phyloP scores from a whole-genome alignment of 2,888 invertebrate genomes.

The Chorisops tibialis region DNA sequence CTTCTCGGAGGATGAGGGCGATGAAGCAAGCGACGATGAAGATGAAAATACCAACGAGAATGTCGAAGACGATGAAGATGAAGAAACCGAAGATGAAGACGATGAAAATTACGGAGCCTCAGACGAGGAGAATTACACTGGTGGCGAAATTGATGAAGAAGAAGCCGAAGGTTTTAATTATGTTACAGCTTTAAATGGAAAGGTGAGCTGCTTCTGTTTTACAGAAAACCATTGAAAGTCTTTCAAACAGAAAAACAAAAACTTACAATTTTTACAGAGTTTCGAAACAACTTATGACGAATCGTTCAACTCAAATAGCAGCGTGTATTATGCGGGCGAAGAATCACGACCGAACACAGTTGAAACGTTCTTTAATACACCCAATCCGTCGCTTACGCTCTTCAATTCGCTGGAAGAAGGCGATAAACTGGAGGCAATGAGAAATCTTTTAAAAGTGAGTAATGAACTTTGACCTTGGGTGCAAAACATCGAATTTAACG shows the following conservation, averaged over 20 bases:
- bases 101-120: conserved; percentile 39
- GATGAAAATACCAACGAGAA: conserved; percentile 51
- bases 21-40: conserved; percentile 55
- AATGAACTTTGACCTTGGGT: not conserved
- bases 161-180: conserved; percentile 38
- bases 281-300: conserved; percentile 16
- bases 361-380: conserved; percentile 45
- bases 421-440: conserved; percentile 45
- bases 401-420: conserved; percentile 44
- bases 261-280: not conserved
- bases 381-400: conserved; percentile 44
- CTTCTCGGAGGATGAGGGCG: conserved; percentile 61
- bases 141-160: conserved; percentile 27
- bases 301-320: conserved; percentile 29
- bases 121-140: conserved; percentile 36
- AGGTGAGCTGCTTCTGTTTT: too few relatives aligned
- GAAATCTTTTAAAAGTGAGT: conserved; percentile 43
- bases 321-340: conserved; percentile 33
- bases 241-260: too few relatives aligned
- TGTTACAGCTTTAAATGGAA: conserved; percentile 22
- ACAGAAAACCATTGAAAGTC: too few relatives aligned
- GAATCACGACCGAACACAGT: conserved; percentile 34
- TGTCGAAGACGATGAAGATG: conserved; percentile 42
- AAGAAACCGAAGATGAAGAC: conserved; percentile 41
- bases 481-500: not conserved